phyloP scores from a whole-genome alignment of 2,797 vertebrate genomes.

The Myotis myotis region DNA sequence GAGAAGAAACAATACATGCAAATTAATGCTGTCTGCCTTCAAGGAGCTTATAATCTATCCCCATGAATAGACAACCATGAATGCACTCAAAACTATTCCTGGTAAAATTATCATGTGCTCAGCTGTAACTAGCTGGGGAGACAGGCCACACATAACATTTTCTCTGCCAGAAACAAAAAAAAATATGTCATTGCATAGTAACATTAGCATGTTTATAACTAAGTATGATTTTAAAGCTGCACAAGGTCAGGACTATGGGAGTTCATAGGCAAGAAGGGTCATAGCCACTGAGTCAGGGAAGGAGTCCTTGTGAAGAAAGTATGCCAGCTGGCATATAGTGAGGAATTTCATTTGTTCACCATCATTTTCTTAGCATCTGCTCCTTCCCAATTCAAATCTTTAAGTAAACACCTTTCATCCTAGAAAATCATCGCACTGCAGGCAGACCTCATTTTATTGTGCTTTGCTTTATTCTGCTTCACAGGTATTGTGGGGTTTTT shows the following conservation, averaged over 20 bases:
- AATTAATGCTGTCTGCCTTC: neutral
- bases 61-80: neutral
- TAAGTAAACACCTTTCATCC: neutral
- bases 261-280: neutral
- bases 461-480: too few relatives aligned
- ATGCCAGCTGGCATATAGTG: neutral
- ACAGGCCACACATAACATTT: neutral
- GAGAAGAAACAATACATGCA: neutral
- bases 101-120: neutral
- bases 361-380: neutral
- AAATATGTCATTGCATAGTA: neutral
- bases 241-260: neutral
- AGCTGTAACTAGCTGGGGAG: neutral
- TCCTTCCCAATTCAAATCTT: neutral
- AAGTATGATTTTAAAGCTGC: conserved; percentile 8
- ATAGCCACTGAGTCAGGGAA: neutral
- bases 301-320: neutral
- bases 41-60: neutral
- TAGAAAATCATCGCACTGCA: neutral
- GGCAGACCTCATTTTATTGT: neutral
- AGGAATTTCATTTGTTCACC: neutral
- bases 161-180: neutral
- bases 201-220: neutral
- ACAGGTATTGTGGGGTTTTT: too few relatives aligned
- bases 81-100: neutral